Evolutionary conservation across 2,797 vertebrate genomes (phyloP), one percentile per base, ranked within the genome.

Genomic region (Anas acuta): DNA sequence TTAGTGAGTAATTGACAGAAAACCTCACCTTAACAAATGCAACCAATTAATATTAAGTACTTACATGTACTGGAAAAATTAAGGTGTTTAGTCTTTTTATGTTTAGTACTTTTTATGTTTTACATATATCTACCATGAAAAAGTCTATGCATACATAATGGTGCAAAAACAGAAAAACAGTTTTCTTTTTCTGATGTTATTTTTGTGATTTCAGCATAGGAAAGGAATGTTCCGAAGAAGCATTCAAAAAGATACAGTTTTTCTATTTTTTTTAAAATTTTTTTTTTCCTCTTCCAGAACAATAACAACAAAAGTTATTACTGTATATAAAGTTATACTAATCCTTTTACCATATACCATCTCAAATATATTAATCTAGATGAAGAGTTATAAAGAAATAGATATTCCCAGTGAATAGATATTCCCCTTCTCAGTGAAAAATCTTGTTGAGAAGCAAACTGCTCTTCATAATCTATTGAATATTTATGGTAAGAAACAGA

Each of bases 21-120:
- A 90, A 94, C 35, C 35, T 93, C 56, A 84, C 62, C 14, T 95
- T 94, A 89, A 32, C 37, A 90, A 87, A 4, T 17, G 61, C 4
- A 70, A 12, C 1, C 53, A 86, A 39, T 22, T 89, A 75, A 71
- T 78, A 84, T 83, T 89, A 92, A 92, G 87, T 92, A 67, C 45
- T 90, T 92, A 61, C 43, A 94, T 65, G 69, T 13, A 58, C 8
- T 56, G 21, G 12, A 39, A 54, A 84, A 89, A 67, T 47, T 47
- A 47, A 47, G 20, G 45, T 72, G 9, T 74, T 70, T 37, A 75
- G 67, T 15, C 6, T 64, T 51, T 82, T 67, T 84, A 37, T 37
- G 37, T 37, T 37, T 37, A 37, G 37, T 37, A 60, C 21, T 61
- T 84, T 77, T 45, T 91, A 28, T 11, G 35, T 17, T 76, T 33